Base-by-base conservation (phyloP, 2,888 invertebrate genomes). In the Seira musarum region DNA sequence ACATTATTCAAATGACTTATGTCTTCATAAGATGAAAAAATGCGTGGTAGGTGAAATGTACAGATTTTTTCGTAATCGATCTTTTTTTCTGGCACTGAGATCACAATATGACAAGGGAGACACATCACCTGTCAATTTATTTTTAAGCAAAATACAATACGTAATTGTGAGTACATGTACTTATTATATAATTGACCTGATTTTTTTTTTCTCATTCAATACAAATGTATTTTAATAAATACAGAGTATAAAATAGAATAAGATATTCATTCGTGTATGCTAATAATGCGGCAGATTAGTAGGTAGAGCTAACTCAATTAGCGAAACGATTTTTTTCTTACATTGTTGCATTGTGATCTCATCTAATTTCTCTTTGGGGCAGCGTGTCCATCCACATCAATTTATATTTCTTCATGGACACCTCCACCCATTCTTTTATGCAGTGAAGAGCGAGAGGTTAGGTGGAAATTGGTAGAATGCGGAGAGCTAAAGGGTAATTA, bases 301-400 rank as follows among this genome's bases (percentile, higher is more conserved):
- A n/a, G n/a, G n/a, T n/a, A 57, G 17, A 78, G 66, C 65, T 79
- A 79, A 79, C 79, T 79, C 72, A 79, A 79, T 79, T 79, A 79
- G 79, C 73, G 40, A 35, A n/a, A n/a, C 35, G 49, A 53, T 21
- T 66, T 65, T 71, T n/a, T n/a, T n/a, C n/a, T n/a, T 35, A 57
- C 60, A 78, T 63, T 66, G 49, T 30, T 65, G n/a, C 24, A 21
- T 70, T 63, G 22, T 63, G 21, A 24, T 1, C 35, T 22, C 64
- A 69, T 17, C 25, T 60, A 17, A 15, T 60, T 8, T 17, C 17
- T 17, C 6, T 17, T 60, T 60, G 8, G 10, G 10, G 8, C 60
- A 13, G 17, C 10, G 60, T 17, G 60, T 17, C 6, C 6, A 10
- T 1, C 10, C 25, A 60, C 35, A n/a, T 35, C 57, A 17, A 66